Percentiles rank a stretch among this genome's conserved stretches.
Conservation (phyloP, 2,113 vertebrate species). For the Psephotus haematonotus region DNA sequence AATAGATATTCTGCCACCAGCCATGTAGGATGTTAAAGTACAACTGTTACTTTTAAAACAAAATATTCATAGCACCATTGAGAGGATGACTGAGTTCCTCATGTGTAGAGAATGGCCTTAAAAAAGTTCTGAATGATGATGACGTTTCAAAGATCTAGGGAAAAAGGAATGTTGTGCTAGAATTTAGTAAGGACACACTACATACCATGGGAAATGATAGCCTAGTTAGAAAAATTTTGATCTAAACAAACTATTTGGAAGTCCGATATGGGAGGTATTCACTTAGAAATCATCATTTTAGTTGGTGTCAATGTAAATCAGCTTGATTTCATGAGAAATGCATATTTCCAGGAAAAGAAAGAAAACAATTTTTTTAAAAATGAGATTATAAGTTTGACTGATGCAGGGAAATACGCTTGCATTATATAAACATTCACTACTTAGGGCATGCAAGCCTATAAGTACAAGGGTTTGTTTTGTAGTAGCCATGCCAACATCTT, state of each 20-base stretch:
- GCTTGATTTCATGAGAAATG: background rate
- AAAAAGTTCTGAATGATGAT: accelerated
- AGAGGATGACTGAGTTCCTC: background rate
- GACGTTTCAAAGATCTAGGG: background rate
- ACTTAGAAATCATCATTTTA: background rate
- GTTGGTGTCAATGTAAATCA: background rate
- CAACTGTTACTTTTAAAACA: background rate
- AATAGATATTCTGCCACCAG: background rate
- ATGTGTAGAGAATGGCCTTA: accelerated
- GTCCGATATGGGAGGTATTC: background rate
- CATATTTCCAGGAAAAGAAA: background rate
- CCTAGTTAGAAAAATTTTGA: background rate
- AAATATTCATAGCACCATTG: background rate
- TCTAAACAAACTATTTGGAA: constrained; percentile 5
- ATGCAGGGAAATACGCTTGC: background rate
- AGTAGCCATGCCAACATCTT: background rate
- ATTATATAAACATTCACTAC: background rate
- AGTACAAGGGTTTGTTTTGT: background rate
- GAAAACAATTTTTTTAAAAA: background rate
- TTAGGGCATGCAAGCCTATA: background rate
- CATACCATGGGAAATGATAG: background rate
- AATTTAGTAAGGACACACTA: background rate
- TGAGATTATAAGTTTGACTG: background rate
- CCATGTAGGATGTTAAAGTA: accelerated
- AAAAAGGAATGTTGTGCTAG: background rate